A percentile compares a stretch with the other conserved stretches of the same genome.
These are phyloP conservation scores for Apis florea DNA, from an alignment of 1,140 invertebrate species.

Conservation along the genomic window DNA sequence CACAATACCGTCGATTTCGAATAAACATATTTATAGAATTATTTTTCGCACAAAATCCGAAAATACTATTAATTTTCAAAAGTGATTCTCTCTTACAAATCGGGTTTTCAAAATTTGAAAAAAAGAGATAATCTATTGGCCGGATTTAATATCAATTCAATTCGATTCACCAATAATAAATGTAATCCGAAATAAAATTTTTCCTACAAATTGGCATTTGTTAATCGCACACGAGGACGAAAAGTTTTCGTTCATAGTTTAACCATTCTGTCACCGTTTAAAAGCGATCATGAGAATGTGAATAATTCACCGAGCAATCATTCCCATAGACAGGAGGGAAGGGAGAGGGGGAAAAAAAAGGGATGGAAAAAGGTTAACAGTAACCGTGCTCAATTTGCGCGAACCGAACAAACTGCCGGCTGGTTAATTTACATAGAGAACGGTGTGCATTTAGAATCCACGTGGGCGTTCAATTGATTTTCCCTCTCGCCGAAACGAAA, in stretches of 20 bases:
- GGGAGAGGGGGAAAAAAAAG: not conserved
- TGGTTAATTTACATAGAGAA: conserved; percentile 47
- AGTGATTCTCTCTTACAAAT: not conserved
- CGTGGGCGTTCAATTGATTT: conserved; percentile 60
- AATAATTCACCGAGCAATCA: not conserved
- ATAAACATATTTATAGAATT: too few species aligned
- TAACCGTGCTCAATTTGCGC: conserved; percentile 48
- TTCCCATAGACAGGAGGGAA: not conserved
- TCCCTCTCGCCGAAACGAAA: conserved; percentile 42
- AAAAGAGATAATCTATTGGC: not conserved
- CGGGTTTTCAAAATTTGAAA: not conserved
- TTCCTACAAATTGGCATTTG: not conserved
- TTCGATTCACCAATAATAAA: too few species aligned
- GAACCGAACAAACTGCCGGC: conserved; percentile 47
- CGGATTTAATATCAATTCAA: too few species aligned
- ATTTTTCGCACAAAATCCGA: too few species aligned
- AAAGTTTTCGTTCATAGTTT: not conserved
- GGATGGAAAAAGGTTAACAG: conserved; percentile 20
- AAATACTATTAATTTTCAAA: not conserved
- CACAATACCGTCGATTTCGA: too few species aligned
- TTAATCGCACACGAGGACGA: not conserved
- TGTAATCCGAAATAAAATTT: not conserved
- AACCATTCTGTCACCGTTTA: not conserved
- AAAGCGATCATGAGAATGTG: not conserved
- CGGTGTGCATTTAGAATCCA: conserved; percentile 53